These are phyloP conservation scores for Criorhina ranunculi DNA, from an alignment of 2,888 invertebrate genomes.

Conservation along the genomic window DNA sequence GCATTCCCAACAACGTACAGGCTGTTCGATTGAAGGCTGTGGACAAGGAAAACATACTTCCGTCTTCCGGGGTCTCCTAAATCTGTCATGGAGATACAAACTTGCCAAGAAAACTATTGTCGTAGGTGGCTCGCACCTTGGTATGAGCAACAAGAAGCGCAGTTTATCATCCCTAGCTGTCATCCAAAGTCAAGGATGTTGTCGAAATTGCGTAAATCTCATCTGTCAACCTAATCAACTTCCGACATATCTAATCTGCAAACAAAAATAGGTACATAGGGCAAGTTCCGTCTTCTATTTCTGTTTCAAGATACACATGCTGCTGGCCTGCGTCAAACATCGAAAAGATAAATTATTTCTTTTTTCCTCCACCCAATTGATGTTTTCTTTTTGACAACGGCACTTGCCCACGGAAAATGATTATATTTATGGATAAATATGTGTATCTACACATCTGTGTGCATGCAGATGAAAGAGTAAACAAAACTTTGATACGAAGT, in stretches of 20 bases:
- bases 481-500: constrained; percentile 19
- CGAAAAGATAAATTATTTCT: not conserved
- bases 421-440: constrained; percentile 6
- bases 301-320: not conserved
- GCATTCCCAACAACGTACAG: too few relatives aligned
- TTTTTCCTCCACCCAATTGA: not conserved
- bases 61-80: too few relatives aligned
- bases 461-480: constrained; percentile 8
- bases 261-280: constrained; percentile 5
- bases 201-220: not conserved
- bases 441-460: not conserved
- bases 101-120: too few relatives aligned
- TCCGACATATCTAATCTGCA: not conserved
- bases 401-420: not conserved
- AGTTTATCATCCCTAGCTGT: too few relatives aligned
- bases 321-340: not conserved
- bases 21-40: too few relatives aligned
- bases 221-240: not conserved
- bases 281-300: not conserved
- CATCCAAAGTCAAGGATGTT: too few relatives aligned
- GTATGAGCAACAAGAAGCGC: too few relatives aligned
- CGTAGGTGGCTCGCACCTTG: too few relatives aligned
- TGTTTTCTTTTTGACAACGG: not conserved
- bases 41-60: too few relatives aligned
- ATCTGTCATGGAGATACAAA: too few relatives aligned